phyloP scores from a whole-genome alignment of 2,888 invertebrate species.

The Cataglyphis cursor region DNA sequence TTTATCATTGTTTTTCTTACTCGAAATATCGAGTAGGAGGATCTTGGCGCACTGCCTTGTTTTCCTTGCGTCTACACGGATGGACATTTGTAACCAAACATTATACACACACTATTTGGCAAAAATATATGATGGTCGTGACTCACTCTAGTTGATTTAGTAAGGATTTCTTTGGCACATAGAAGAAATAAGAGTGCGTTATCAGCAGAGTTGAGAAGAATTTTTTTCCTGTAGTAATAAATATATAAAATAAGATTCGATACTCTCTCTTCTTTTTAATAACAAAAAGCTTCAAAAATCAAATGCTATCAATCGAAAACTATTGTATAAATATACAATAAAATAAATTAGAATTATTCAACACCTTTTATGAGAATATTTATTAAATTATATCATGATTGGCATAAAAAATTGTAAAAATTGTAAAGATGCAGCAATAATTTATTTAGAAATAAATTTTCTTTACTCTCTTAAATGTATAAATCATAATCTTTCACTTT shows the following conservation, averaged over 20 bases:
- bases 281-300: not conserved
- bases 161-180: not conserved
- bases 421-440: not conserved
- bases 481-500: constrained; percentile 1
- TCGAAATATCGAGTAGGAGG: not conserved
- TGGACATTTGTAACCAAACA: constrained; percentile 4
- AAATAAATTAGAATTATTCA: not conserved
- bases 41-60: constrained; percentile 26
- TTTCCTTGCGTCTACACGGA: not conserved
- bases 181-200: not conserved
- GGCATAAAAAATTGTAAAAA: not conserved
- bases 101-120: not conserved
- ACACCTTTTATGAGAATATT: not conserved
- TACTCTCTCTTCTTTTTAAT: not conserved
- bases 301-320: not conserved
- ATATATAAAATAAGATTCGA: not conserved
- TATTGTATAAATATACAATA: not conserved
- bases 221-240: not conserved
- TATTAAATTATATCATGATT: not conserved
- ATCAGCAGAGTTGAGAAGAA: not conserved
- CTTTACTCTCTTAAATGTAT: not conserved
- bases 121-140: not conserved
- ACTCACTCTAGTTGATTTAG: not conserved
- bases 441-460: not conserved
- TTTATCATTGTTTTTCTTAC: constrained; percentile 38